phyloP scores from a whole-genome alignment of 2,888 invertebrate genomes.

The Ornithoptera priamus region DNA sequence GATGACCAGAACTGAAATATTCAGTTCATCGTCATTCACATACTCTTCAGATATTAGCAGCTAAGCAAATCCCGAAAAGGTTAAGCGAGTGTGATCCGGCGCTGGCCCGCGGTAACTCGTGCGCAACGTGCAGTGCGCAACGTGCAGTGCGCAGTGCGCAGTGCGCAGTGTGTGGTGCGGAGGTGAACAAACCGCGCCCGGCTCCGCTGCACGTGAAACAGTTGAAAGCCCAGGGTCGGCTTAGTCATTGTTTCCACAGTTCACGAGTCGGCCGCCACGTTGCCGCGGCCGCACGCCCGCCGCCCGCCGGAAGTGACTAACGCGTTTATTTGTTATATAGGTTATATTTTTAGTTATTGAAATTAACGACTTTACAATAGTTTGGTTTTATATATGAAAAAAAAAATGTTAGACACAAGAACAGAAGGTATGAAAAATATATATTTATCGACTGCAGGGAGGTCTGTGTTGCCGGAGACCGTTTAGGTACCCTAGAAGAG shows the following conservation, averaged over 20 bases:
- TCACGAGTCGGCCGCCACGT: slow-evolving; percentile 33
- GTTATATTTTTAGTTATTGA: not conserved
- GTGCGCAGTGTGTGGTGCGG: slow-evolving; percentile 2
- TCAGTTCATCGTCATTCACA: too few species aligned
- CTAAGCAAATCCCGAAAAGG: slow-evolving; percentile 9
- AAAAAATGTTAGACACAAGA: too few species aligned
- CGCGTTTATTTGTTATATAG: slow-evolving; percentile 9
- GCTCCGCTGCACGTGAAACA: slow-evolving; percentile 20
- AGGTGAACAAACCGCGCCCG: slow-evolving; percentile 12
- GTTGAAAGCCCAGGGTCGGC: slow-evolving; percentile 25
- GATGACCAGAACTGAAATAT: too few species aligned
- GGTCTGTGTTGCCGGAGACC: too few species aligned
- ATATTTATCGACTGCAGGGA: too few species aligned
- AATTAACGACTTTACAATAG: not conserved
- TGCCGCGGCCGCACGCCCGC: slow-evolving; percentile 26
- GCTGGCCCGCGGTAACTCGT: not conserved
- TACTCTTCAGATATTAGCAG: too few species aligned
- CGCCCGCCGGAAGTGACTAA: slow-evolving; percentile 13
- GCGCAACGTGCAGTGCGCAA: slow-evolving; percentile 6
- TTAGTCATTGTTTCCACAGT: slow-evolving; percentile 35
- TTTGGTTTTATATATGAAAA: not conserved
- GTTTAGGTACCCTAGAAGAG: too few species aligned
- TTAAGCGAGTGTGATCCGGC: slow-evolving; percentile 6
- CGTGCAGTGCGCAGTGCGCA: not conserved
- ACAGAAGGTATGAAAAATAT: too few species aligned